Conservation (phyloP, 2,113 vertebrate genomes). For the Calidris pygmaea region DNA sequence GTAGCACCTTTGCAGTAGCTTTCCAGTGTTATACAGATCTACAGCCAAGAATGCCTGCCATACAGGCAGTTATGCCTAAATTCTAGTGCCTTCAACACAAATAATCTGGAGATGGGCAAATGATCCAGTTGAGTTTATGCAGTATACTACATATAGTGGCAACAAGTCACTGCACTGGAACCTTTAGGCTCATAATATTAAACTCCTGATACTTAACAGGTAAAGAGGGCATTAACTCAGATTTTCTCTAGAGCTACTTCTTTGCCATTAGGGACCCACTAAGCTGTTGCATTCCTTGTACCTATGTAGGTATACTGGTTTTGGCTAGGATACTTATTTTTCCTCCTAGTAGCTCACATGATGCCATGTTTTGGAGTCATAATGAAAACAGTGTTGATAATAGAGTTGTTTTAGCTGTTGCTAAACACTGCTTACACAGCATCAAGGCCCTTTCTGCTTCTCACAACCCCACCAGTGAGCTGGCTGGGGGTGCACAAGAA, state of each 20-base stretch:
- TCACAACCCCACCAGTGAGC: fast-evolving
- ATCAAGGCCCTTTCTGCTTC: not conserved
- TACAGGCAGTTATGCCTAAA: not conserved
- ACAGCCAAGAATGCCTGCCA: not conserved
- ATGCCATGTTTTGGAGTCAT: not conserved
- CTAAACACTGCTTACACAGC: not conserved
- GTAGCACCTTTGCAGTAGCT: not conserved
- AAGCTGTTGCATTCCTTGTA: not conserved
- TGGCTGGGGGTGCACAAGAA: not conserved
- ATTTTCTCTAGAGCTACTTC: not conserved
- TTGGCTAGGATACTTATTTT: not conserved
- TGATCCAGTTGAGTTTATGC: not conserved
- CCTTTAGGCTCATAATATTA: not conserved
- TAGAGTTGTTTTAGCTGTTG: not conserved
- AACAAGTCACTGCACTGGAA: not conserved
- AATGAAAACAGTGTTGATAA: not conserved
- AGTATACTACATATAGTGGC: fast-evolving
- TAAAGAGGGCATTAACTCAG: not conserved
- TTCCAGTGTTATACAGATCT: not conserved
- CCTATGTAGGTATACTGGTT: not conserved
- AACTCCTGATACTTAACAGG: not conserved
- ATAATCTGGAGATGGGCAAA: not conserved
- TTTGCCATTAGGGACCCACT: not conserved
- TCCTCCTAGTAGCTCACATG: not conserved
- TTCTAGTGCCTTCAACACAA: not conserved